Evolutionary conservation across 2,888 invertebrate species (phyloP), one percentile per base, ranked within the genome.

Genomic region (Pammene aurita): DNA sequence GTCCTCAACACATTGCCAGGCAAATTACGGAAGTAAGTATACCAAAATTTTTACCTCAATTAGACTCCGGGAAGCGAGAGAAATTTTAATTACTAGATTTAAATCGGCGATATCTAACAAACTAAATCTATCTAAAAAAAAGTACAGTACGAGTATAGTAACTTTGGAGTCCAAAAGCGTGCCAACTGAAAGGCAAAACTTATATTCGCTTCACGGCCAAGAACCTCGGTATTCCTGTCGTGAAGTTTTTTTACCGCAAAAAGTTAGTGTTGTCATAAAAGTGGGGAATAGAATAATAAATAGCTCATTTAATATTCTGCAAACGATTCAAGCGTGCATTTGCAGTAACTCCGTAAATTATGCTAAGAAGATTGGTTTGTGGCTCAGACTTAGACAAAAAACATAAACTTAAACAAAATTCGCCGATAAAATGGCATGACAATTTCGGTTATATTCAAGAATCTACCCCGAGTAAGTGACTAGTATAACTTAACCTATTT

Each of bases 311-410:
- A 69, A 69, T 69, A 69, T 60, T 60, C 68, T 52, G 44, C 65
- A 48, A 46, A 52, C 46, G 42, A 42, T 35, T 41, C 46, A 7
- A 14, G 35, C 46, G 48, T 60, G 64, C 68, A 64, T 60, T 56
- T 65, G 60, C 64, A 60, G 55, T 54, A 60, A 65, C 68, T 50
- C 16, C 16, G 38, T 60, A 60, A 65, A 64, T 60, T 69, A 69
- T 65, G 69, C 48, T 69, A 65, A 65, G 64, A 34, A 65, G 64
- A 69, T 65, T 69, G 64, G 69, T 54, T 64, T 44, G 57, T 7
- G 44, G 34, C 35, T 50, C 26, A 2, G 26, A 26, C 26, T 26
- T 26, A 26, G 26, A 26, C 26, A 26, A 26, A 2, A 4, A 26
- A 26, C 2, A 1, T 26, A 26, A 26, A 26, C 26, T 26, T 4